A percentile compares a stretch with the other conserved stretches of the same genome.
Evolutionary conservation across 1,140 invertebrate genomes (phyloP).

Genomic region (Papilio xuthus): DNA sequence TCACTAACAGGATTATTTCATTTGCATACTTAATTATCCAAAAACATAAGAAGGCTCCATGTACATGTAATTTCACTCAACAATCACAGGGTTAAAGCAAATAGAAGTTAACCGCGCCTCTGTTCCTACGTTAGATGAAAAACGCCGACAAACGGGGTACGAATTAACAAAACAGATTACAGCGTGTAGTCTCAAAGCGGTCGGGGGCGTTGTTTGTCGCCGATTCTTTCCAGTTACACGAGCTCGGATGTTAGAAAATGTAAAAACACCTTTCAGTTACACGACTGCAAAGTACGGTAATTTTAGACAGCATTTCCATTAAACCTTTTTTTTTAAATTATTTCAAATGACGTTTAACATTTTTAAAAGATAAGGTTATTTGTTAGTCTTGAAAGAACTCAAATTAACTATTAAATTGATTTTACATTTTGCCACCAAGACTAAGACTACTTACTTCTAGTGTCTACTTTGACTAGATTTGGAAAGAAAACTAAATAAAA

Average conservation of each 20-base stretch:
- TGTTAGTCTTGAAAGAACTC: too few species aligned
- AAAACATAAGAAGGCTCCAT: not conserved
- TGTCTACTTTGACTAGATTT: too few species aligned
- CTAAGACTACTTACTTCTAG: too few species aligned
- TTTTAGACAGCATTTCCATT: not conserved
- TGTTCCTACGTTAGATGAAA: conserved; percentile 50
- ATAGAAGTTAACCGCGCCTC: conserved; percentile 49
- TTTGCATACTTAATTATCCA: not conserved
- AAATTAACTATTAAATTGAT: too few species aligned
- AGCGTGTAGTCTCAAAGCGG: conserved; percentile 62
- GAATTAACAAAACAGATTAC: conserved; percentile 79
- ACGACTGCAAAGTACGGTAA: not conserved
- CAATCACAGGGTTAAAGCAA: conserved; percentile 49
- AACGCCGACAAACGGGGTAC: conserved; percentile 61
- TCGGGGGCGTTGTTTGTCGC: conserved; percentile 60
- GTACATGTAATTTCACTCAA: conserved; percentile 29
- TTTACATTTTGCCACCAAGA: too few species aligned
- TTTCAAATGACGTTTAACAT: too few species aligned
- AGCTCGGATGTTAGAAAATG: conserved; percentile 43
- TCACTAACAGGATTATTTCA: too few species aligned
- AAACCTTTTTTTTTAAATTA: not conserved
- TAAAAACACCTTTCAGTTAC: conserved; percentile 39
- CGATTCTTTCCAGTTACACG: conserved; percentile 67
- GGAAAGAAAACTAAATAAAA: too few species aligned
- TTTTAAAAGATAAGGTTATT: too few species aligned